Evolutionary conservation across 2,888 invertebrate genomes (phyloP).

Genomic region (Papilio demoleus): DNA sequence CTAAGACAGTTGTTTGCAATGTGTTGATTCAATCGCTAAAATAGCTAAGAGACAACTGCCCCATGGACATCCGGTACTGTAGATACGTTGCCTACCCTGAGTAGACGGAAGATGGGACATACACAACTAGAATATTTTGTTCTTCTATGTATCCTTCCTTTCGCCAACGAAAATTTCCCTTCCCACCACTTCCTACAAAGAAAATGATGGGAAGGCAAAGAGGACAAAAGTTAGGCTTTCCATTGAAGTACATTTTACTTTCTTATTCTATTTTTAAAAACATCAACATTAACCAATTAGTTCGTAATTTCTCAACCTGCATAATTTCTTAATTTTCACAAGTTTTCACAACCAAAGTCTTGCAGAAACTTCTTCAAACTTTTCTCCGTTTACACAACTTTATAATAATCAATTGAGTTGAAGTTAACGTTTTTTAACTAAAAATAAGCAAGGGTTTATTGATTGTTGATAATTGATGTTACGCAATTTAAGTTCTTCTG

Average conservation of each 20-base stretch:
- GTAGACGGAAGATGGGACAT: too few relatives aligned
- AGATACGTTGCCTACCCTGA: too few relatives aligned
- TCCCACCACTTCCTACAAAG: too few relatives aligned
- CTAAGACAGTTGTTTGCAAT: too few relatives aligned
- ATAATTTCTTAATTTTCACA: slow-evolving; percentile 21
- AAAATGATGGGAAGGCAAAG: too few relatives aligned
- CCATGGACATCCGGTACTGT: too few relatives aligned
- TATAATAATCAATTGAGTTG: not conserved
- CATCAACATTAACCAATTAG: not conserved
- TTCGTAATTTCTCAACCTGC: not conserved
- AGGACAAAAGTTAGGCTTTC: too few relatives aligned
- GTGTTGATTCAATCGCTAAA: too few relatives aligned
- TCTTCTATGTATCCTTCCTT: too few relatives aligned
- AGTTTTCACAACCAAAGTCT: not conserved
- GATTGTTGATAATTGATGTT: not conserved
- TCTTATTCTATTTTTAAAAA: not conserved
- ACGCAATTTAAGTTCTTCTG: not conserved
- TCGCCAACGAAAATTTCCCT: too few relatives aligned
- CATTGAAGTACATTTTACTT: not conserved
- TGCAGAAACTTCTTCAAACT: slow-evolving; percentile 1
- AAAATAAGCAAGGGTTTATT: not conserved
- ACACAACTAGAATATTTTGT: too few relatives aligned
- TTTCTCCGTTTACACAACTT: not conserved
- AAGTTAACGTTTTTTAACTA: not conserved
- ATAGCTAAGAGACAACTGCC: too few relatives aligned